Evolutionary conservation across 2,113 vertebrate genomes (phyloP).

Genomic region (Limanda limanda): DNA sequence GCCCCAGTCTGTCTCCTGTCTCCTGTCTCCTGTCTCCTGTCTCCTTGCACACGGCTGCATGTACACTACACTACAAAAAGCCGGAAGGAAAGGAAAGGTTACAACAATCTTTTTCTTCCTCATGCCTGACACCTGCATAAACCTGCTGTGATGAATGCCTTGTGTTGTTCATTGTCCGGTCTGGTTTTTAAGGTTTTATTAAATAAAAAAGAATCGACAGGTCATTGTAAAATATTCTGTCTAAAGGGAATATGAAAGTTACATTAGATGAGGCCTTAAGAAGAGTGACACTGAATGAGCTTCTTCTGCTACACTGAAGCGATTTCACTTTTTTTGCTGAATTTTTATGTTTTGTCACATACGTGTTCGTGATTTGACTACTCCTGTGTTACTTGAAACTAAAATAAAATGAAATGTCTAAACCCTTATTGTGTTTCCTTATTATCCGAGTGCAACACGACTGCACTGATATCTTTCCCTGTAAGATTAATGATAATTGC

Average conservation of each 20-base stretch:
- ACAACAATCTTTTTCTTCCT: conserved; percentile 26
- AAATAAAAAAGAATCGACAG: background rate
- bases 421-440: background rate
- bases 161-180: conserved; percentile 27
- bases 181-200: conserved; percentile 17
- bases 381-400: conserved; percentile 70
- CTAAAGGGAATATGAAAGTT: background rate
- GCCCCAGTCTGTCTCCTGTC: conserved; percentile 36
- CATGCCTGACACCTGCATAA: background rate
- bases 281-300: conserved; percentile 24
- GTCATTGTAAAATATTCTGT: background rate
- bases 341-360: conserved; percentile 17
- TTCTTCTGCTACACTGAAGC: conserved; percentile 24
- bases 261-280: conserved; percentile 12
- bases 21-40: conserved; percentile 38
- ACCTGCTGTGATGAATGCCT: conserved; percentile 34
- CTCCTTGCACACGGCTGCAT: conserved; percentile 34
- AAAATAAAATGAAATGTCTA: conserved; percentile 60
- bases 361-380: conserved; percentile 62
- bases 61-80: conserved; percentile 6
- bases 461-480: too few relatives aligned
- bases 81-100: conserved; percentile 13
- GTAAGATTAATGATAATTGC: fast-evolving
- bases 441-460: background rate
- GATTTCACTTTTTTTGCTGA: conserved; percentile 17